These are phyloP conservation scores for Melipona beecheii DNA, from an alignment of 2,888 invertebrate genomes.

Conservation along the genomic window DNA sequence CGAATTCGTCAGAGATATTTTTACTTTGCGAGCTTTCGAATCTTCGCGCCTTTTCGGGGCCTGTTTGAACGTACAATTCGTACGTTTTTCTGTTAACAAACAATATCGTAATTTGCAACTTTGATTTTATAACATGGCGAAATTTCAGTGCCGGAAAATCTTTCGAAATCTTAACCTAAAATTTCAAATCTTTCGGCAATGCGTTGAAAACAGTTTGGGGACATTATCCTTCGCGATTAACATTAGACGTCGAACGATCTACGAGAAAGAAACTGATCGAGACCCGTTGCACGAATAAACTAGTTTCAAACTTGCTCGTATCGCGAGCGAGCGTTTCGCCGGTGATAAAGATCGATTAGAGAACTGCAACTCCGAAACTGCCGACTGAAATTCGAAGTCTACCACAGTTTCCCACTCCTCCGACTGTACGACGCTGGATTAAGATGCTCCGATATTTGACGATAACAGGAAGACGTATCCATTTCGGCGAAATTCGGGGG, in stretches of 20 bases:
- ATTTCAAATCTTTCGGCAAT: background rate
- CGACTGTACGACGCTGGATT: background rate
- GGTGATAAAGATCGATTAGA: background rate
- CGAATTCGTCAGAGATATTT: too few species aligned
- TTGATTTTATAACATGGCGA: too few species aligned
- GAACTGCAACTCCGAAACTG: background rate
- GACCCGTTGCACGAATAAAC: too few species aligned
- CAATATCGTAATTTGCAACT: background rate
- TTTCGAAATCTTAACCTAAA: too few species aligned
- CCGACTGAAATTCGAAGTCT: background rate
- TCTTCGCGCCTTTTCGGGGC: too few species aligned
- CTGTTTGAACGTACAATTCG: too few species aligned
- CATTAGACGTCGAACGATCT: too few species aligned
- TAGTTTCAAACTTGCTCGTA: too few species aligned
- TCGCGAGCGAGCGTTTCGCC: background rate
- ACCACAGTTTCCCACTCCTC: background rate
- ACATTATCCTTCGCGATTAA: background rate
- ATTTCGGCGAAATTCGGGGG: background rate
- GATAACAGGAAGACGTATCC: background rate
- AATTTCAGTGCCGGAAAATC: too few species aligned
- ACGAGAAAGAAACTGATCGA: too few species aligned
- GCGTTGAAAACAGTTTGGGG: background rate
- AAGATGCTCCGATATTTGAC: background rate
- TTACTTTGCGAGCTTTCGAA: too few species aligned
- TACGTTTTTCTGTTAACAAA: background rate